Base-by-base conservation (phyloP, 2,797 vertebrate genomes). In the Pogonophryne albipinna region DNA sequence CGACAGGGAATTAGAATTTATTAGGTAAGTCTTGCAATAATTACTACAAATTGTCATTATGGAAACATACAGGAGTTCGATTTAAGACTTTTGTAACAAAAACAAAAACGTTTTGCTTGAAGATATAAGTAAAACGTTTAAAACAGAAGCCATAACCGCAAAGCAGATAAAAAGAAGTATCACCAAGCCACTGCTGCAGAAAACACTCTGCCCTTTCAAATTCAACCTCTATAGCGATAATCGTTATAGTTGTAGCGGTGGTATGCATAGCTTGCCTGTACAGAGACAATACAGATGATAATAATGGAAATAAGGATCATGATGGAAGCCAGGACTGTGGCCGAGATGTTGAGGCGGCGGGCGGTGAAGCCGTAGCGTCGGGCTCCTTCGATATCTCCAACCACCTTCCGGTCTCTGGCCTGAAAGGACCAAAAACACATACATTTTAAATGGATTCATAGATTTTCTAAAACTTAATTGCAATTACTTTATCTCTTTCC, bases 381-480 rank as follows among this genome's bases (percentile, higher is more conserved):
- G 6, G 89, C 91, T 27, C 27, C 27, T 27, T 27, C 27, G 4
- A 27, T 27, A 5, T 27, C 27, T 27, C 27, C 27, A 27, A 0
- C 80, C 83, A 89, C 1, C 77, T 89, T 93, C 19, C 56, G 58
- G 70, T 94, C 91, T 80, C 93, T 84, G 50, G 93, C 71, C 91
- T 94, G 71, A 1, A 76, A 73, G 12, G 1, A 79, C 9, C 47
- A 50, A 59, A 27, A 83, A 3, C 4, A 71, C 1, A n/a, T 12
- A 27, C 10, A 50, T 67, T 64, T 46, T 41, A 56, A 20, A 5
- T 19, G 16, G 12, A 69, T 56, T 69, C 3, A 19, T 8, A 23
- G 14, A 51, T 8, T n/a, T 50, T 1, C n/a, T 57, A 5, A 1
- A 23, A 7, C 1, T 46, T 2, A 38, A 45, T 5, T 7, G 5